Percentiles rank a stretch among this genome's conserved stretches.
phyloP scores from a whole-genome alignment of 2,797 vertebrate species.

The Phaenicophaeus curvirostris region DNA sequence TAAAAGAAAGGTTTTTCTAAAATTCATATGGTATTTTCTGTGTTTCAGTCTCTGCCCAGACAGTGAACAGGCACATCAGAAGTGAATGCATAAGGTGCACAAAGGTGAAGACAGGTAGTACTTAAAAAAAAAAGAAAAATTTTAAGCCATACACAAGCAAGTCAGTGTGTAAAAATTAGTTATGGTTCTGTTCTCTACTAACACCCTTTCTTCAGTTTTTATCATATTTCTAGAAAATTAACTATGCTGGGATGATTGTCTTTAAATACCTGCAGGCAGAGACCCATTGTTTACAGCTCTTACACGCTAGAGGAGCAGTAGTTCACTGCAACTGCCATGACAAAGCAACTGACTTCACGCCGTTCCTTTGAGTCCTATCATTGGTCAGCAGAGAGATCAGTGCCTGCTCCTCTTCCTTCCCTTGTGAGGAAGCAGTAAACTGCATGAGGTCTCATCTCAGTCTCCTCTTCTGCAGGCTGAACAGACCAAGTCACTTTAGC shows the following conservation, averaged over 20 bases:
- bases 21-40: not conserved
- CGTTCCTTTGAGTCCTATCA: no score
- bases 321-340: slow-evolving; percentile 29
- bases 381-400: no score
- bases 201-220: slow-evolving; percentile 18
- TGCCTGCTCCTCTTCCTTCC: no score
- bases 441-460: no score
- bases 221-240: slow-evolving; percentile 44
- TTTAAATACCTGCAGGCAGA: slow-evolving; percentile 16
- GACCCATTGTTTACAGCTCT: slow-evolving; percentile 27
- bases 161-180: not conserved
- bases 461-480: no score
- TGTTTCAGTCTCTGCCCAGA: not conserved
- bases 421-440: no score
- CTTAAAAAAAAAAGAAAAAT: not conserved
- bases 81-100: not conserved
- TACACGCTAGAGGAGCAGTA: slow-evolving; percentile 20
- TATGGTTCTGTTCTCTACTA: not conserved
- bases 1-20: not conserved
- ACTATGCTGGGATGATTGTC: slow-evolving; percentile 2
- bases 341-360: slow-evolving; percentile 27
- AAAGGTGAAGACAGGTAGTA: not conserved
- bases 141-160: not conserved
- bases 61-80: not conserved
- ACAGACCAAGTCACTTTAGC: no score